Evolutionary conservation across 1,140 invertebrate genomes (phyloP).

Genomic region (Drosophila burlai): DNA sequence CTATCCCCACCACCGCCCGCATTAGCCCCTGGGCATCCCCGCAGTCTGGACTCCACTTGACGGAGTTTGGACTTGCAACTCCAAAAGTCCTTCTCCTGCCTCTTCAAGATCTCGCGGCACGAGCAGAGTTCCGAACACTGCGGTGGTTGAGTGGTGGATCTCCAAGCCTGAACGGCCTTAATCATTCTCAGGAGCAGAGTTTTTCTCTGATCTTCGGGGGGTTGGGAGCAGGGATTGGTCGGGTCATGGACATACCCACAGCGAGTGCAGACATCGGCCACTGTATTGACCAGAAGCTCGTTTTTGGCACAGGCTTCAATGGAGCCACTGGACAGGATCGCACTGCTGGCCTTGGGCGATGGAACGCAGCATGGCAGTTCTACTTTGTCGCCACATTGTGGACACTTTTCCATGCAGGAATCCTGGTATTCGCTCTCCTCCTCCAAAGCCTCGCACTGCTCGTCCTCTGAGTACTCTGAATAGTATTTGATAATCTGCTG

Average conservation of each 20-base stretch:
- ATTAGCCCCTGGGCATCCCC: not conserved
- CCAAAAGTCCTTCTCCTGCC: not conserved
- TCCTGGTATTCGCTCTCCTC: not conserved
- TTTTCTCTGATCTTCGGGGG: not conserved
- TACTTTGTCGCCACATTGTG: constrained; percentile 16
- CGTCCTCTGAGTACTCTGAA: not conserved
- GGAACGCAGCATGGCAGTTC: not conserved
- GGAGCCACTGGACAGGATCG: constrained; percentile 14
- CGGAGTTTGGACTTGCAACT: constrained; percentile 6
- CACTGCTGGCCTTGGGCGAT: not conserved
- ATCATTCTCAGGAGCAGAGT: constrained; percentile 16
- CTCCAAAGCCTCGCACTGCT: too few species aligned
- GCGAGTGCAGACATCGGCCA: constrained; percentile 30
- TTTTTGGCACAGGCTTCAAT: constrained; percentile 54
- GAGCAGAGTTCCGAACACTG: constrained; percentile 3
- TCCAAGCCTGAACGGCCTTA: not conserved
- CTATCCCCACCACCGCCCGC: constrained; percentile 5
- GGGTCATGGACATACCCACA: constrained; percentile 48
- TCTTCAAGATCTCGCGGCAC: constrained; percentile 7
- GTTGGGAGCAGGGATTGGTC: not conserved
- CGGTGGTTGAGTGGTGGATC: not conserved
- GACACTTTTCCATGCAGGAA: constrained; percentile 19
- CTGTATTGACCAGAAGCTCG: not conserved
- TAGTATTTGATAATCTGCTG: not conserved
- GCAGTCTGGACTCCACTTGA: not conserved